Evolutionary conservation across 2,888 invertebrate genomes (phyloP).

Genomic region (Argynnis bischoffii): DNA sequence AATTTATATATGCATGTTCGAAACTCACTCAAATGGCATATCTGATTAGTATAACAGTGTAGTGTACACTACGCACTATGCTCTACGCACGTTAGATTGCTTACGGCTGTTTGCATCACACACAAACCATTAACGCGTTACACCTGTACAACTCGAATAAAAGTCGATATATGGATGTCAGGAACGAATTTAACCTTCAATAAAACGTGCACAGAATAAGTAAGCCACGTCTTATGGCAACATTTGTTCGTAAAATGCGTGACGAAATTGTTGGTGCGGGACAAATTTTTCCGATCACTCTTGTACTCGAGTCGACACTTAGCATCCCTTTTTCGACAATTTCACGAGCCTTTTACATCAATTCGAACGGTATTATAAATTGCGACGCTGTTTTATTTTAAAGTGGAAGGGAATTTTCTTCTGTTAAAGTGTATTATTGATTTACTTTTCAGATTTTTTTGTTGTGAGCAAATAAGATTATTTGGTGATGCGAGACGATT

Average conservation of each 20-base stretch:
- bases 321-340: constrained; percentile 80
- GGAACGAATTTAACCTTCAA: constrained; percentile 68
- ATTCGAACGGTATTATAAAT: constrained; percentile 73
- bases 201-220: constrained; percentile 77
- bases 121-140: constrained; percentile 53
- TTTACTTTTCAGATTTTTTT: constrained; percentile 5
- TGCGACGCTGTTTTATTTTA: constrained; percentile 37
- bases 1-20: too few species aligned
- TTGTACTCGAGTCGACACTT: constrained; percentile 70
- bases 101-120: constrained; percentile 41
- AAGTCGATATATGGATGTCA: constrained; percentile 53
- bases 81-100: constrained; percentile 30
- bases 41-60: not conserved
- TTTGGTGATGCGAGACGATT: not conserved
- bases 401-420: constrained; percentile 26
- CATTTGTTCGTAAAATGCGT: constrained; percentile 79
- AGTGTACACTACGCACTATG: not conserved
- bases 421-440: constrained; percentile 6
- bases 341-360: constrained; percentile 79
- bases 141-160: constrained; percentile 58
- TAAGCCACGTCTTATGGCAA: constrained; percentile 73
- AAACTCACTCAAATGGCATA: constrained; percentile 1
- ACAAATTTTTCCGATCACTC: constrained; percentile 73
- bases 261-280: constrained; percentile 75
- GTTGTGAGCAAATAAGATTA: constrained; percentile 8